Evolutionary conservation across 2,888 invertebrate species (phyloP).

Genomic region (Mystacides longicornis): DNA sequence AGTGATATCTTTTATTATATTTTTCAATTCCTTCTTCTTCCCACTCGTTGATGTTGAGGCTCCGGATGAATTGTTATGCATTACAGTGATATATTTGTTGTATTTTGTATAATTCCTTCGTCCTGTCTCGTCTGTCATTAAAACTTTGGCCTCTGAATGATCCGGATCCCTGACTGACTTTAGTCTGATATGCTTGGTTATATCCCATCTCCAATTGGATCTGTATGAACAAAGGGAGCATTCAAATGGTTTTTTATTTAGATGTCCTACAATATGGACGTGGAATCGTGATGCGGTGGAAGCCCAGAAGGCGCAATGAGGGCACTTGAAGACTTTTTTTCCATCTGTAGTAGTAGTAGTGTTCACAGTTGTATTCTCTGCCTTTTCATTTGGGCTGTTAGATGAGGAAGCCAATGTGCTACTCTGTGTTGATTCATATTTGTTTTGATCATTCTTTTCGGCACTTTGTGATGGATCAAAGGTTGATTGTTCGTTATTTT

Average conservation of each 20-base stretch:
- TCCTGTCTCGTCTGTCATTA: constrained; percentile 89
- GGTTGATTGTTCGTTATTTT: constrained; percentile 24
- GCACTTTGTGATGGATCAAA: constrained; percentile 4
- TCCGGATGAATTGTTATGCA: too few relatives aligned
- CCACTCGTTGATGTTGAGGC: constrained; percentile 14
- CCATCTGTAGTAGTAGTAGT: constrained; percentile 54
- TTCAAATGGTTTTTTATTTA: constrained; percentile 90
- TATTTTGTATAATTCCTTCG: constrained; percentile 88
- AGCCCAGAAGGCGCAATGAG: constrained; percentile 88
- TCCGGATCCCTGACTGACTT: constrained; percentile 79
- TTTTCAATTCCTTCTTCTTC: constrained; percentile 6
- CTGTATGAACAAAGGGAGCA: constrained; percentile 90
- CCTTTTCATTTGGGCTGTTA: constrained; percentile 40
- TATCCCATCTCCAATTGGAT: constrained; percentile 96
- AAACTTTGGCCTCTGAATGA: constrained; percentile 72
- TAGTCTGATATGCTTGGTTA: constrained; percentile 89
- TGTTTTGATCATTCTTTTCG: neutral
- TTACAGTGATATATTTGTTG: constrained; percentile 76
- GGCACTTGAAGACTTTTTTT: constrained; percentile 83
- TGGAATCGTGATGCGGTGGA: constrained; percentile 89
- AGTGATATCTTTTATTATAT: neutral
- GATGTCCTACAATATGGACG: constrained; percentile 87
- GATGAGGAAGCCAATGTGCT: constrained; percentile 28
- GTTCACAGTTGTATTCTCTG: constrained; percentile 58
- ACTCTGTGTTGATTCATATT: neutral